Evolutionary conservation across 2,797 vertebrate species (phyloP), one percentile per base, ranked within the genome.

Genomic region (Thunnus albacares): DNA sequence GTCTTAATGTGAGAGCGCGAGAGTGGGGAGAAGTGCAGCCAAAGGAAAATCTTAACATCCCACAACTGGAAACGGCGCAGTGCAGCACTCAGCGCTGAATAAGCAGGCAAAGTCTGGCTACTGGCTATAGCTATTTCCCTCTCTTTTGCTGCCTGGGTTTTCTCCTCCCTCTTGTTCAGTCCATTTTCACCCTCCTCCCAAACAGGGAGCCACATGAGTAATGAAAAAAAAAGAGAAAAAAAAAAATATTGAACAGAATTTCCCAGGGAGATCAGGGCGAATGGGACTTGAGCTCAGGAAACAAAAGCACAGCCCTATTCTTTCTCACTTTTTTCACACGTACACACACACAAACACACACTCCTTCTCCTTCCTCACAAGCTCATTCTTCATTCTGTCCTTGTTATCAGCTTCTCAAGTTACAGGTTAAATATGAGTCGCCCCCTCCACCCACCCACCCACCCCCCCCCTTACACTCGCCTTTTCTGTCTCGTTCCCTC

Each of bases 331-430:
- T 35, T 62, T 49, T 79, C 26, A 53, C 71, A 41, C 66, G 43
- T 41, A 43, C 65, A 53, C 69, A 66, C 45, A 64, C 62, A 45
- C 56, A 51, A 28, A 57, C 71, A 47, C 55, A 55, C 49, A 71
- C 77, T 84, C 79, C 4, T 43, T 43, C 12, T 38, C 38, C 38
- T 38, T 38, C 38, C 38, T 38, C 11, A 56, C 61, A 35, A 51
- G 53, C 84, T 80, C 71, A 73, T 80, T 84, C 79, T 78, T 91
- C 81, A 77, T 82, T 86, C 86, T 85, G 75, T 85, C 62, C 91
- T 86, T 93, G 89, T 95, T 95, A 95, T 95, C 93, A 87, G 90
- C 91, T 94, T 94, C 94, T 96, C 94, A 82, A 87, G 90, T 96
- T 96, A 93, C 95, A 94, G 87, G 90, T 95, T 94, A 93, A 95